A percentile compares a stretch with the other conserved stretches of the same genome.
These are phyloP conservation scores for Ginglymostoma cirratum DNA, from an alignment of 2,113 vertebrate species.

Conservation along the genomic window DNA sequence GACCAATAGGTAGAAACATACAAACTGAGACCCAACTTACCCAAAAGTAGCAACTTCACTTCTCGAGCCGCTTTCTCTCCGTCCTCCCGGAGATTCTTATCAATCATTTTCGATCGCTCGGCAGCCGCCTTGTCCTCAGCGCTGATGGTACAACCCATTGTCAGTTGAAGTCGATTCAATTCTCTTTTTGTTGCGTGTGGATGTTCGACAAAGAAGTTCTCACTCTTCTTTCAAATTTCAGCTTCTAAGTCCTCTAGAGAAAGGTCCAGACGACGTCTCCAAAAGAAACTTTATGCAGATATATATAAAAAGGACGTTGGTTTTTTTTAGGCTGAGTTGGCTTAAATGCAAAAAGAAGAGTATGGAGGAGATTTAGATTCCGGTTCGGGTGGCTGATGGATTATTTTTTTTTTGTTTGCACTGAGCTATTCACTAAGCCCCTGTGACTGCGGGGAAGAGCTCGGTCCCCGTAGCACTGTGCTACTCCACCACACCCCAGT, in stretches of 20 bases:
- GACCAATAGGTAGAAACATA: too few species aligned
- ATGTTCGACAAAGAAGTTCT: background rate
- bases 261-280: too few species aligned
- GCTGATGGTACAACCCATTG: conserved; percentile 90
- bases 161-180: conserved; percentile 38
- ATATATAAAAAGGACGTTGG: too few species aligned
- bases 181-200: background rate
- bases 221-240: background rate
- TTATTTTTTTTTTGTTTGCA: background rate
- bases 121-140: conserved; percentile 88
- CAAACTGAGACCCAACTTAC: conserved; percentile 53
- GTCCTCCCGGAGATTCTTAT: conserved; percentile 89
- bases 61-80: conserved; percentile 90
- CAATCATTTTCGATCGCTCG: conserved; percentile 92
- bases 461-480: background rate
- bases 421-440: background rate
- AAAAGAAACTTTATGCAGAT: background rate
- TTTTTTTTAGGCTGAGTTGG: too few species aligned
- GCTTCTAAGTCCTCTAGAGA: background rate
- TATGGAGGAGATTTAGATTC: too few species aligned
- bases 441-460: background rate
- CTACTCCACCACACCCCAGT: conserved; percentile 8
- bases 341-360: too few species aligned
- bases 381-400: background rate
- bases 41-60: conserved; percentile 84